Evolutionary conservation across 2,113 vertebrate species (phyloP), one percentile per base, ranked within the genome.

Genomic region (Hemiprocne comata): DNA sequence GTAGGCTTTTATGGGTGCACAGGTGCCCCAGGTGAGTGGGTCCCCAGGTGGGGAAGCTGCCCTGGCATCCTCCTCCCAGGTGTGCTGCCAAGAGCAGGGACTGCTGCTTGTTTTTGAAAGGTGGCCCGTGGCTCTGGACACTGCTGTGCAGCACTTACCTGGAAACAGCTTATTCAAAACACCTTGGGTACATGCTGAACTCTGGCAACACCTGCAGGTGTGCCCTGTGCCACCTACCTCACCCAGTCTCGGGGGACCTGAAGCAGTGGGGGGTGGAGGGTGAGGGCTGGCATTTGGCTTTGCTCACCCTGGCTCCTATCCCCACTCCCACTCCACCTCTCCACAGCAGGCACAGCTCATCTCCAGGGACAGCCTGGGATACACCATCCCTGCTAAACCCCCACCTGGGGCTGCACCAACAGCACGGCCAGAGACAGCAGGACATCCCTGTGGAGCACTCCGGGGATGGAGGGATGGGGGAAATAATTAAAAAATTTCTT

Each of bases 151-250:
- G 7, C 48, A 19, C 40, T 44, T 11, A 4, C 66, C 50, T 44
- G 50, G 24, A 46, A 64, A 19, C 9, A 21, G 10, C 34, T 72
- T 21, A 5, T 17, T 73, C 64, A 29, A 69, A 69, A 3, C 33
- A 24, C 20, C 44, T 55, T 0, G 3, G 34, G 53, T 29, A 25
- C 2, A 0, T 9, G 4, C 33, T 0, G 0, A 34, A 17, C 17
- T 71, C 78, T 33, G 54, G 28, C 23, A 80, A 7, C 29, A 9
- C 14, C 1, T 9, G n/a, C 0, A 0, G 20, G 12, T 60, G 18
- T 1, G 3, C 18, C 31, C 66, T 23, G 16, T 44, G 46, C 16
- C 64, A 29, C 29, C 42, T 50, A 12, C 13, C 3, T 69, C 77
- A 29, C 5, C 40, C 12, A 6, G 36, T 11, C 40, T 73, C 34